These are phyloP conservation scores for Chironomus tepperi DNA, from an alignment of 1,140 invertebrate species.

Conservation along the genomic window DNA sequence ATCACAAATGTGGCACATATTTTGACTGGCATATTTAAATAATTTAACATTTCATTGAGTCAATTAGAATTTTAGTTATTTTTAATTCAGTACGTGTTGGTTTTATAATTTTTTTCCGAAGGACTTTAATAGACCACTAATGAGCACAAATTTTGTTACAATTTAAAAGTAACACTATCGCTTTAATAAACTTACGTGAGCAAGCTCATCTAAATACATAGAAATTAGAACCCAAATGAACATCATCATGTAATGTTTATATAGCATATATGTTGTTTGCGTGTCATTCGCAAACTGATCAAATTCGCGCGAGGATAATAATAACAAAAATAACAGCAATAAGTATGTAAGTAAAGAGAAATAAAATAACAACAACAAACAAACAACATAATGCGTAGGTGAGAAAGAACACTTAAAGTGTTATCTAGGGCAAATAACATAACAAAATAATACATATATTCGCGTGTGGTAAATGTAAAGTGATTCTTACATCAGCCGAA, in stretches of 20 bases:
- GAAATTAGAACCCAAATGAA: neutral
- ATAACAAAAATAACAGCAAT: neutral
- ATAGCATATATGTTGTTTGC: slow-evolving; percentile 10
- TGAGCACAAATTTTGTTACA: no score
- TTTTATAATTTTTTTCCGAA: no score
- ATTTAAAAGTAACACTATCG: no score
- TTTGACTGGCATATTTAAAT: no score
- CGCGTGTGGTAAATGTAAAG: neutral
- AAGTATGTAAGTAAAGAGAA: neutral
- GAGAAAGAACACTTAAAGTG: slow-evolving; percentile 1
- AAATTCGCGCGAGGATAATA: neutral
- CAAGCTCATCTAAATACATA: no score
- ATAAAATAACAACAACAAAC: neutral
- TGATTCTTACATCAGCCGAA: neutral
- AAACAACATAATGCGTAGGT: neutral
- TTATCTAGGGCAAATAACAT: neutral
- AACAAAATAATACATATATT: neutral
- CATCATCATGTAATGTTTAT: slow-evolving; percentile 14
- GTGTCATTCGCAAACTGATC: slow-evolving; percentile 5
- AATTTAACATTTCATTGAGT: no score
- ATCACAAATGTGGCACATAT: no score
- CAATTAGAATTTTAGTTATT: no score
- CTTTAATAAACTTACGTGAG: no score
- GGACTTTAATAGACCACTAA: no score
- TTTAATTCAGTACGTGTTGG: no score